phyloP scores from a whole-genome alignment of 1,140 invertebrate genomes.

The Goniozus legneri region DNA sequence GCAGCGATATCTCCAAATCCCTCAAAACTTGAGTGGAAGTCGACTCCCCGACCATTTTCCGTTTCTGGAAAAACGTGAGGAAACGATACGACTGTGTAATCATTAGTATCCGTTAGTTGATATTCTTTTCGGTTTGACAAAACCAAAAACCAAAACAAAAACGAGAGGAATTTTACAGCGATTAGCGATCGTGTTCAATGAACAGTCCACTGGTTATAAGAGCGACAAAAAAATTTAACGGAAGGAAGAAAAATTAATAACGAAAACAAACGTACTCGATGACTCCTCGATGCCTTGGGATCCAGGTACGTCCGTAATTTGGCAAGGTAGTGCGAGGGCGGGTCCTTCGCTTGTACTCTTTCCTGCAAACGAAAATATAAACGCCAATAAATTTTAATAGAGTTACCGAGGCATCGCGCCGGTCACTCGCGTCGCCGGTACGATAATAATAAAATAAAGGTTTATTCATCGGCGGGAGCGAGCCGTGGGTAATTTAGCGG shows the following conservation, averaged over 20 bases:
- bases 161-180: constrained; percentile 9
- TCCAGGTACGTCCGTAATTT: constrained; percentile 93
- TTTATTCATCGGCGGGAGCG: too few species aligned
- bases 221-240: too few species aligned
- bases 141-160: constrained; percentile 14
- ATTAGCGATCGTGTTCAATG: too few species aligned
- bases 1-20: constrained; percentile 96
- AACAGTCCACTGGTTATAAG: too few species aligned
- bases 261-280: constrained; percentile 68
- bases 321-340: constrained; percentile 90
- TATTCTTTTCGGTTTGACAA: background rate
- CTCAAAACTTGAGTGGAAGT: constrained; percentile 97
- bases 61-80: constrained; percentile 76
- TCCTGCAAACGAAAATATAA: constrained; percentile 63
- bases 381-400: too few species aligned
- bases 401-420: too few species aligned
- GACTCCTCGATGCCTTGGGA: constrained; percentile 91
- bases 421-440: too few species aligned
- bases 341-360: constrained; percentile 94
- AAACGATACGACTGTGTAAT: constrained; percentile 52
- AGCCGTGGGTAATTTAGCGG: too few species aligned
- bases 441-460: too few species aligned
- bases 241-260: constrained; percentile 10
- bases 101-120: constrained; percentile 36
- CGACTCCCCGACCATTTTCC: constrained; percentile 94